Evolutionary conservation across 2,113 vertebrate species (phyloP).

Genomic region (Callospermophilus lateralis): DNA sequence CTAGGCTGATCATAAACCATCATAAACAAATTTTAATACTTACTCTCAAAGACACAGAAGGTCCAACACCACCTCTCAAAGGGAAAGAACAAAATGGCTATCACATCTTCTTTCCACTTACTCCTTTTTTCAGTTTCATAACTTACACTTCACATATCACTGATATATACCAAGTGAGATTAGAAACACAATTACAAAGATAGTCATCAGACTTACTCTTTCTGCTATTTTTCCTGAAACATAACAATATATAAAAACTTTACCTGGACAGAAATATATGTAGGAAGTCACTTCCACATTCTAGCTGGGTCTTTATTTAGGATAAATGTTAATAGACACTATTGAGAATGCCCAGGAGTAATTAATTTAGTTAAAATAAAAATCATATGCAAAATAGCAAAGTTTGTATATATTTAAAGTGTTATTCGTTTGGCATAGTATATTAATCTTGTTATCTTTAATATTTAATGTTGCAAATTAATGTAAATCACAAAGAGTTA

Average conservation of each 20-base stretch:
- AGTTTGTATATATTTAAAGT: background rate
- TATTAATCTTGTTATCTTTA: background rate
- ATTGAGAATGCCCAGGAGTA: background rate
- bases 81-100: background rate
- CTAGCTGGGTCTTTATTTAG: background rate
- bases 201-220: background rate
- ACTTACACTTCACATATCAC: background rate
- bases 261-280: background rate
- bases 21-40: conserved; percentile 32
- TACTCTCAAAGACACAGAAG: background rate
- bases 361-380: background rate
- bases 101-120: background rate
- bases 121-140: background rate
- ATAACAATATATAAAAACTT: background rate
- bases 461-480: background rate
- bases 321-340: background rate
- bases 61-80: background rate
- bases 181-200: conserved; percentile 49
- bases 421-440: background rate
- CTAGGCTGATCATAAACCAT: background rate
- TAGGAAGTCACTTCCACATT: background rate
- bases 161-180: background rate
- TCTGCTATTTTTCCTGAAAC: conserved; percentile 32
- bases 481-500: background rate
- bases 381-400: background rate